These are phyloP conservation scores for Scaptomyza caliginosa DNA, from an alignment of 2,888 invertebrate genomes.

Conservation along the genomic window DNA sequence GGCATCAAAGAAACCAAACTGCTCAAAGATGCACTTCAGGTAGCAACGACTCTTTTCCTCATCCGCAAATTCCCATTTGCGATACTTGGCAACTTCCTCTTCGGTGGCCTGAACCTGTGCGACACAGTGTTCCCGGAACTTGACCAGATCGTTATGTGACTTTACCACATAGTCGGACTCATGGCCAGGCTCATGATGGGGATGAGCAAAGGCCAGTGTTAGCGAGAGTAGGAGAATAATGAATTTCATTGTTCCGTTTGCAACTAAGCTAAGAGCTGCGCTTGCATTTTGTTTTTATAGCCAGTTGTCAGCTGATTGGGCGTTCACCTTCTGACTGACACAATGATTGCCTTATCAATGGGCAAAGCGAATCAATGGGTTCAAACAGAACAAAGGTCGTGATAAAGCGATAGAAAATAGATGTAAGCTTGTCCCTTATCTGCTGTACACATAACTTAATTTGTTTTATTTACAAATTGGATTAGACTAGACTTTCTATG, in stretches of 20 bases:
- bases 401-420: slow-evolving; percentile 15
- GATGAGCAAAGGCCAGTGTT: slow-evolving; percentile 52
- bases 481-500: background rate
- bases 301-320: slow-evolving; percentile 4
- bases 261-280: slow-evolving; percentile 49
- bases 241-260: slow-evolving; percentile 53
- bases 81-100: slow-evolving; percentile 79
- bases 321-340: slow-evolving; percentile 44
- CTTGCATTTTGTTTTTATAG: slow-evolving; percentile 55
- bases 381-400: slow-evolving; percentile 1
- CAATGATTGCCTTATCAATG: slow-evolving; percentile 53
- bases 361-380: slow-evolving; percentile 20
- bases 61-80: slow-evolving; percentile 80
- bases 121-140: slow-evolving; percentile 74
- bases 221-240: slow-evolving; percentile 45
- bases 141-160: slow-evolving; percentile 77
- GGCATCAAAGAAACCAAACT: slow-evolving; percentile 81
- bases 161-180: slow-evolving; percentile 77
- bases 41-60: slow-evolving; percentile 82
- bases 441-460: background rate
- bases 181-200: slow-evolving; percentile 56
- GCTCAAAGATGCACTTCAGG: slow-evolving; percentile 81
- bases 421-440: background rate
- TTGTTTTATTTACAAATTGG: background rate
- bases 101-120: slow-evolving; percentile 66